phyloP scores from a whole-genome alignment of 1,140 invertebrate genomes.

The Drosophila kurseongensis region DNA sequence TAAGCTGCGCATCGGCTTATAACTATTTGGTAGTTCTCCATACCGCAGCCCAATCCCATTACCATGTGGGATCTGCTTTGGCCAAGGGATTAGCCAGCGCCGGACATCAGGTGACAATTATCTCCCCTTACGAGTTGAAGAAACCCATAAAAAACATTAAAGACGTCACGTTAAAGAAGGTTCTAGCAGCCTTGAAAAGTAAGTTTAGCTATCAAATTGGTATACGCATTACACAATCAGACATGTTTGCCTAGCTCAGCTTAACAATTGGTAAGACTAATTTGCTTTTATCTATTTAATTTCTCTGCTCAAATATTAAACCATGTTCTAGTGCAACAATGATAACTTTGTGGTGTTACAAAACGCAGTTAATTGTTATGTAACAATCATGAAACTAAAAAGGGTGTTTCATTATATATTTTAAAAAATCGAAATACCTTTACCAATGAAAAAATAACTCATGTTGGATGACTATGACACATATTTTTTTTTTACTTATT shows the following conservation, averaged over 20 bases:
- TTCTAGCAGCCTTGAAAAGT: slow-evolving; percentile 52
- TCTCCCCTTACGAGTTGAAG: slow-evolving; percentile 85
- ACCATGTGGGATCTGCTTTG: slow-evolving; percentile 85
- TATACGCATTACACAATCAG: not conserved
- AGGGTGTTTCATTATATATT: not conserved
- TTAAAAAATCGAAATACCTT: not conserved
- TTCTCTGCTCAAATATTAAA: not conserved
- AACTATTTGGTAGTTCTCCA: slow-evolving; percentile 85
- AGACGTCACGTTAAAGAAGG: slow-evolving; percentile 77
- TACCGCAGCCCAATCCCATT: slow-evolving; percentile 86
- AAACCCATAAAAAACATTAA: slow-evolving; percentile 85
- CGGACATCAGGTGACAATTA: slow-evolving; percentile 87
- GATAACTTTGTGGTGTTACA: not conserved
- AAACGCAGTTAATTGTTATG: not conserved
- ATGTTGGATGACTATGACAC: not conserved
- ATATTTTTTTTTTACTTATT: not conserved
- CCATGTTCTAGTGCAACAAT: not conserved
- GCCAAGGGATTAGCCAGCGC: slow-evolving; percentile 86
- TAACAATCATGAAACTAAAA: no score
- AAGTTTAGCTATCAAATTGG: slow-evolving; percentile 9
- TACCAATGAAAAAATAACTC: not conserved
- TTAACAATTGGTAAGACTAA: no score
- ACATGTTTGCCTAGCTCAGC: not conserved
- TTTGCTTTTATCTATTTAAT: not conserved
- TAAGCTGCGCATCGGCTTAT: slow-evolving; percentile 62